Conservation (phyloP, 2,888 invertebrate species). For the Xestia rhomboidea region DNA sequence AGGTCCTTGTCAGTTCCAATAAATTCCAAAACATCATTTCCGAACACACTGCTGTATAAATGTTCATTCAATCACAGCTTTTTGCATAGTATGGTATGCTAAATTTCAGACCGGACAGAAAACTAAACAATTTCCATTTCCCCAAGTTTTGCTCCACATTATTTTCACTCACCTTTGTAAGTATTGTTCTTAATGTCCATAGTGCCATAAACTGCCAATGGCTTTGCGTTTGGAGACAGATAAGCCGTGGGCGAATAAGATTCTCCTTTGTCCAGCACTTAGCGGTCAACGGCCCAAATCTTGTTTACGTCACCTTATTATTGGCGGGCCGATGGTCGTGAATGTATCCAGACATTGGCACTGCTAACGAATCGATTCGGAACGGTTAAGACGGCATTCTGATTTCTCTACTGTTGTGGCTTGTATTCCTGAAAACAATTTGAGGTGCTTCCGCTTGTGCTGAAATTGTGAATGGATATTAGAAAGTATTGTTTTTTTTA, state of each 20-base stretch:
- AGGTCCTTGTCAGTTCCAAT: not conserved
- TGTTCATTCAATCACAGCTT: not conserved
- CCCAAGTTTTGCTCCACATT: conserved; percentile 15
- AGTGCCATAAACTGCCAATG: conserved; percentile 34
- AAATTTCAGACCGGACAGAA: not conserved
- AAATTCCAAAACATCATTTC: not conserved
- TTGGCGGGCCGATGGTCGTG: conserved; percentile 73
- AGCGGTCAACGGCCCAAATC: conserved; percentile 83
- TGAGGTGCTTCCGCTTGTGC: conserved; percentile 59
- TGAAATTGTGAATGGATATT: conserved; percentile 33
- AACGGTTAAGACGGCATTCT: conserved; percentile 76
- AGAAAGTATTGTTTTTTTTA: conserved; percentile 14
- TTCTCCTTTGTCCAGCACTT: conserved; percentile 75
- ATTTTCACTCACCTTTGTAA: conserved; percentile 22
- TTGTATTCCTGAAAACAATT: conserved; percentile 58
- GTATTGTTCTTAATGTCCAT: not conserved
- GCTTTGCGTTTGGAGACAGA: conserved; percentile 40
- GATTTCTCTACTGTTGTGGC: conserved; percentile 72
- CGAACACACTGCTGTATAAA: not conserved
- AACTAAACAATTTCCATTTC: conserved; percentile 8
- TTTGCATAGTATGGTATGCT: not conserved
- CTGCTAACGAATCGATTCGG: conserved; percentile 83
- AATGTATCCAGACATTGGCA: conserved; percentile 79
- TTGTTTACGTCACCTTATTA: conserved; percentile 82
- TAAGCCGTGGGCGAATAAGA: conserved; percentile 70